phyloP scores from a whole-genome alignment of 2,113 vertebrate species.

The Falco punctatus region DNA sequence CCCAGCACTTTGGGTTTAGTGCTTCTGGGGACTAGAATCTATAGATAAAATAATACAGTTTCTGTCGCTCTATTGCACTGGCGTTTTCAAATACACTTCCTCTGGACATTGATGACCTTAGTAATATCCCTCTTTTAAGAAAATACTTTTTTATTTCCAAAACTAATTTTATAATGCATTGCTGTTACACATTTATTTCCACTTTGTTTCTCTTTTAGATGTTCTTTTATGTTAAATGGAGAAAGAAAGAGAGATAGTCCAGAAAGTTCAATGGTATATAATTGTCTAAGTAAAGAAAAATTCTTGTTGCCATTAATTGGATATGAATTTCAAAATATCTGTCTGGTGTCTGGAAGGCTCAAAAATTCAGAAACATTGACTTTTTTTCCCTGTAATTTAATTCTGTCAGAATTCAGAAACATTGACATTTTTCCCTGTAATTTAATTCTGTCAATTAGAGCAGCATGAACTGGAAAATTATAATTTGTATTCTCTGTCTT shows the following conservation, averaged over 20 bases:
- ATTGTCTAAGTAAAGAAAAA: neutral
- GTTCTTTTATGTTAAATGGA: neutral
- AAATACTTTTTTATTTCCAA: neutral
- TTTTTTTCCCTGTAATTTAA: neutral
- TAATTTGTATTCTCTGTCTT: neutral
- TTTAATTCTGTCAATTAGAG: neutral
- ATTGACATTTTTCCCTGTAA: neutral
- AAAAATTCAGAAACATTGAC: neutral
- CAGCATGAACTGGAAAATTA: neutral
- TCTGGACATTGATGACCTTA: neutral
- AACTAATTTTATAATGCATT: neutral
- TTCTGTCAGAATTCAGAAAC: neutral
- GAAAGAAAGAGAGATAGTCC: neutral
- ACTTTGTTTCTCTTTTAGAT: neutral
- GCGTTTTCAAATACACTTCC: neutral
- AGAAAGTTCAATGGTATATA: neutral
- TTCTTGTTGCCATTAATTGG: neutral
- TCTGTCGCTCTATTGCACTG: neutral
- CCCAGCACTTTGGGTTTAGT: neutral
- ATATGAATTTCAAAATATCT: neutral
- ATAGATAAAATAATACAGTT: neutral
- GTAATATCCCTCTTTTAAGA: neutral
- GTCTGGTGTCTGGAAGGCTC: neutral
- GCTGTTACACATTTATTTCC: neutral
- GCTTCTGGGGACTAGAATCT: neutral